These are phyloP conservation scores for Acrocephalus arundinaceus DNA, from an alignment of 2,113 vertebrate species.

Conservation along the genomic window DNA sequence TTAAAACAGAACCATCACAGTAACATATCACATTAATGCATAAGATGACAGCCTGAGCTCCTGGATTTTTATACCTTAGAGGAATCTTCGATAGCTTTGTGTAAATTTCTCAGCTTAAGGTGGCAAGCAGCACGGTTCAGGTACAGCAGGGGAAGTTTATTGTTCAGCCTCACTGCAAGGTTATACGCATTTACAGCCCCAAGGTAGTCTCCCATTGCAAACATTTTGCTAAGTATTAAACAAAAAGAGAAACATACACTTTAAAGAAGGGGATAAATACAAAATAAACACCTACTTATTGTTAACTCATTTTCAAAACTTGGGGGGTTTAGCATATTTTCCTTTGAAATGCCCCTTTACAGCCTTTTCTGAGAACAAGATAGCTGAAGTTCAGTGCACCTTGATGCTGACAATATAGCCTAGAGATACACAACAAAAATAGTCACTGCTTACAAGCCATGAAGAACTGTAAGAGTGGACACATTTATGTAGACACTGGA, in stretches of 20 bases:
- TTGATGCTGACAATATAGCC: neutral
- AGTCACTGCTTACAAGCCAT: neutral
- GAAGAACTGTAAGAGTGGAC: neutral
- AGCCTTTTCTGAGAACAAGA: neutral
- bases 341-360: neutral
- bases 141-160: constrained; percentile 80
- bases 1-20: neutral
- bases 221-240: constrained; percentile 82
- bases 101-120: constrained; percentile 89
- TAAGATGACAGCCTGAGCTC: neutral
- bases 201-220: constrained; percentile 83
- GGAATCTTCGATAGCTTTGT: constrained; percentile 91
- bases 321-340: neutral
- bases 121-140: constrained; percentile 95
- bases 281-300: neutral
- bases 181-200: constrained; percentile 90
- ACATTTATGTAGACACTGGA: neutral
- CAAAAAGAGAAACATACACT: neutral
- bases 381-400: neutral
- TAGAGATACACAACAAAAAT: neutral
- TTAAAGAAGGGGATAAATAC: neutral
- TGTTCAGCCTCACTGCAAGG: constrained; percentile 85
- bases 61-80: constrained; percentile 79
- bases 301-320: neutral
- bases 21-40: neutral